Conservation (phyloP, 1,140 invertebrate genomes). For the Meloidogyne floridensis region DNA sequence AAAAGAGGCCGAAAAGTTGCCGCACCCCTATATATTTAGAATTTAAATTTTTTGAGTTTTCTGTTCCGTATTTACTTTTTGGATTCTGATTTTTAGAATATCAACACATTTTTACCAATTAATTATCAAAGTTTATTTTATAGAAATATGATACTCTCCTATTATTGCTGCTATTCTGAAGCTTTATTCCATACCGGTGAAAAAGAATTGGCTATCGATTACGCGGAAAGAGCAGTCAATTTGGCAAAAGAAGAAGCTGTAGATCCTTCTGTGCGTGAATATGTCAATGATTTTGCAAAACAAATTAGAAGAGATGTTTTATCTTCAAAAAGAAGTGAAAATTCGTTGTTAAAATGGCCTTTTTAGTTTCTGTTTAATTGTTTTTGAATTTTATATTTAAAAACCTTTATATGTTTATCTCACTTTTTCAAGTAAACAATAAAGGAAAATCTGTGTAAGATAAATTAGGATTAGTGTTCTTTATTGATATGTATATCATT, state of each 20-base stretch:
- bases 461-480: neutral
- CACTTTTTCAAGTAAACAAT: neutral
- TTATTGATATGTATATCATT: too few relatives aligned
- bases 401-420: neutral
- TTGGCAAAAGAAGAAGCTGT: constrained; percentile 16
- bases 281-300: constrained; percentile 43
- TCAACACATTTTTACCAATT: too few relatives aligned
- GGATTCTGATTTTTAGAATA: too few relatives aligned
- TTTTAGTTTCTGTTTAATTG: neutral
- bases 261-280: constrained; percentile 30
- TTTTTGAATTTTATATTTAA: neutral
- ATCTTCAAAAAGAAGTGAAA: constrained; percentile 4
- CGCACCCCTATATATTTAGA: too few relatives aligned
- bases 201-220: constrained; percentile 59
- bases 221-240: constrained; percentile 52
- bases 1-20: too few relatives aligned
- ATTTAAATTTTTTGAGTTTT: too few relatives aligned
- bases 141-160: constrained; percentile 40
- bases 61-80: too few relatives aligned
- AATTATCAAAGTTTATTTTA: neutral
- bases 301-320: constrained; percentile 34
- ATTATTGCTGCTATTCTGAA: constrained; percentile 65
- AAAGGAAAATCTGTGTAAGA: neutral
- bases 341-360: neutral
- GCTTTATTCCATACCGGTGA: constrained; percentile 61